phyloP scores from a whole-genome alignment of 2,888 invertebrate genomes.

The Horisme vitalbata region DNA sequence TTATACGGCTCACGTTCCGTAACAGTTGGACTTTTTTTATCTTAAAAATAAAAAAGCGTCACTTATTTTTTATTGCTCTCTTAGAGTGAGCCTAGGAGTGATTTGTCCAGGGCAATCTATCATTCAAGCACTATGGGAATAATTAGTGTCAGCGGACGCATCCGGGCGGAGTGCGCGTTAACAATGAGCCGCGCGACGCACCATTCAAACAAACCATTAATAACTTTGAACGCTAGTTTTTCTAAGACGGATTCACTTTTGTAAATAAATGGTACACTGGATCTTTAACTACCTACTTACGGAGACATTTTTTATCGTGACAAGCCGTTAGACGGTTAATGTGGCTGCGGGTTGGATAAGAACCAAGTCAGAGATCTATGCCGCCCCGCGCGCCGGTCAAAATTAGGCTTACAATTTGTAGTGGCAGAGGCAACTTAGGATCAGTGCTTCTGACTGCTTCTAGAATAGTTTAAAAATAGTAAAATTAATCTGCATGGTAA shows the following conservation, averaged over 20 bases:
- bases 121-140: slow-evolving; percentile 80
- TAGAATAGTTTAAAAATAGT: too few species aligned
- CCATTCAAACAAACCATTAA: slow-evolving; percentile 82
- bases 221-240: slow-evolving; percentile 79
- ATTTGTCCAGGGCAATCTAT: slow-evolving; percentile 81
- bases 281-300: slow-evolving; percentile 79
- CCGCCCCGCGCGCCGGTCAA: slow-evolving; percentile 1
- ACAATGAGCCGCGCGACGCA: slow-evolving; percentile 76
- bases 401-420: slow-evolving; percentile 16
- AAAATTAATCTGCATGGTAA: too few species aligned
- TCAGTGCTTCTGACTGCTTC: too few species aligned
- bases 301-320: slow-evolving; percentile 69
- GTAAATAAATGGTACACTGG: slow-evolving; percentile 78
- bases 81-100: slow-evolving; percentile 70
- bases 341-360: slow-evolving; percentile 40
- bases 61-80: slow-evolving; percentile 70
- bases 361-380: slow-evolving; percentile 12
- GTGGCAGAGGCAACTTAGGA: neutral
- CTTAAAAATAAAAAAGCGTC: slow-evolving; percentile 62
- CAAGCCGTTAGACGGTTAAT: slow-evolving; percentile 61
- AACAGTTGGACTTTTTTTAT: slow-evolving; percentile 14
- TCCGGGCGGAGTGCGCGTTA: slow-evolving; percentile 74
- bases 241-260: slow-evolving; percentile 76
- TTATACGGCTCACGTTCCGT: slow-evolving; percentile 55
- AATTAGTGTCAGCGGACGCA: slow-evolving; percentile 81